Percentiles rank a stretch among this genome's conserved stretches.
Evolutionary conservation across 2,888 invertebrate species (phyloP).

Genomic region (Charanyca ferruginea): DNA sequence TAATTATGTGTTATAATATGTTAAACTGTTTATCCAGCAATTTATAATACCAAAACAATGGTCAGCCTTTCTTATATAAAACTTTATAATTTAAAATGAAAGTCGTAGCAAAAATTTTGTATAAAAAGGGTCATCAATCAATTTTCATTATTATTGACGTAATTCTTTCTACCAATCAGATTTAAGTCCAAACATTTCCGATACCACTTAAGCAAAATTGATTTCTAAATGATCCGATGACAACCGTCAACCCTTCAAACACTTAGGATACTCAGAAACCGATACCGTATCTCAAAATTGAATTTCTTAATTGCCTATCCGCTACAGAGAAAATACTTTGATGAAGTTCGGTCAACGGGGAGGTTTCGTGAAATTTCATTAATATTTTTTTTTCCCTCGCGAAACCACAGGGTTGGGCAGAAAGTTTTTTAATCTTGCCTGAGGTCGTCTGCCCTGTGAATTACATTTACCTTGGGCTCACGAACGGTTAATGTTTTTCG

Average conservation of each 20-base stretch:
- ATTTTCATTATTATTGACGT: slow-evolving; percentile 26
- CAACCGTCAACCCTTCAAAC: slow-evolving; percentile 53
- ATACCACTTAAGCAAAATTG: slow-evolving; percentile 51
- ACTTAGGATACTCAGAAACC: slow-evolving; percentile 46
- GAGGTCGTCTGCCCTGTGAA: slow-evolving; percentile 77
- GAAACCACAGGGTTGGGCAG: slow-evolving; percentile 70
- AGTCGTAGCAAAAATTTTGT: background rate
- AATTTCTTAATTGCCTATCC: slow-evolving; percentile 86
- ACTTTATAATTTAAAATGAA: too few relatives aligned
- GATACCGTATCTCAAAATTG: slow-evolving; percentile 74
- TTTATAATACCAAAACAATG: too few relatives aligned
- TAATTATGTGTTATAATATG: too few relatives aligned
- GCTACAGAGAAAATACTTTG: slow-evolving; percentile 82
- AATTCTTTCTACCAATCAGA: slow-evolving; percentile 38
- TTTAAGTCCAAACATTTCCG: slow-evolving; percentile 34
- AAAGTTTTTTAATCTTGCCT: slow-evolving; percentile 87
- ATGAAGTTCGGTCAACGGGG: slow-evolving; percentile 83
- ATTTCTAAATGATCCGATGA: slow-evolving; percentile 48
- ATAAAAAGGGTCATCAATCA: slow-evolving; percentile 21
- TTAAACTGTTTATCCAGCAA: too few relatives aligned
- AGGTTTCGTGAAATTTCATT: slow-evolving; percentile 83
- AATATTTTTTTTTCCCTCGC: slow-evolving; percentile 76
- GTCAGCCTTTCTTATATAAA: too few relatives aligned
- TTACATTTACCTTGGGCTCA: slow-evolving; percentile 76
- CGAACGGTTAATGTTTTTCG: slow-evolving; percentile 73